A percentile compares a stretch with the other conserved stretches of the same genome.
These are phyloP conservation scores for Piezodorus guildinii DNA, from an alignment of 1,140 invertebrate species.

Conservation along the genomic window DNA sequence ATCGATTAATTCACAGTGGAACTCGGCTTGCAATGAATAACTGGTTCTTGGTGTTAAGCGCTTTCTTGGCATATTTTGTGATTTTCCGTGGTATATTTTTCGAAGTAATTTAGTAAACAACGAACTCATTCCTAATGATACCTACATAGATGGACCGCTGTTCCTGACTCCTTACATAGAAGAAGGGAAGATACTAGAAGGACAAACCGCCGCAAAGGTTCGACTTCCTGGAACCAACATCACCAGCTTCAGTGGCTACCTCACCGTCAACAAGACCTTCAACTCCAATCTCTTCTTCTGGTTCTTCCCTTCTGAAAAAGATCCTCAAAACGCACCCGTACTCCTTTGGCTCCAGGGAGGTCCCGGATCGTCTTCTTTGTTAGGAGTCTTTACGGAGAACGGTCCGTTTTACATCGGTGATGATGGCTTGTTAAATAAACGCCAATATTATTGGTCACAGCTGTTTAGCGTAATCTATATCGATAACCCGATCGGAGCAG, in stretches of 20 bases:
- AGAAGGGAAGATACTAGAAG: constrained; percentile 6
- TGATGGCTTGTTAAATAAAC: constrained; percentile 38
- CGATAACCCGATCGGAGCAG: constrained; percentile 39
- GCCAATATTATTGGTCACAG: constrained; percentile 64
- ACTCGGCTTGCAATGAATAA: no score
- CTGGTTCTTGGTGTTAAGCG: no score
- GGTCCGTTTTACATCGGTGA: constrained; percentile 17
- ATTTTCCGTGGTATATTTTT: no score
- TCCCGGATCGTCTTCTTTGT: constrained; percentile 67
- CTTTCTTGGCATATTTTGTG: no score
- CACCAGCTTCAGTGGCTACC: constrained; percentile 31
- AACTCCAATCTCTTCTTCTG: no score
- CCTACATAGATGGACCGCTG: no score
- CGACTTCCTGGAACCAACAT: constrained; percentile 26
- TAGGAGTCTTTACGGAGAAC: constrained; percentile 70
- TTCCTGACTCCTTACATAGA: not conserved
- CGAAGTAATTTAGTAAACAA: no score
- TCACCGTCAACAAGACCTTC: no score
- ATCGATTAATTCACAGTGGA: no score
- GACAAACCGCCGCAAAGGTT: not conserved
- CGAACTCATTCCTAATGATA: no score
- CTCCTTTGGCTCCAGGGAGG: constrained; percentile 77
- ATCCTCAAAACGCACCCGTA: constrained; percentile 47
- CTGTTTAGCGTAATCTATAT: constrained; percentile 29
- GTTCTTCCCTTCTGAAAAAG: constrained; percentile 34